phyloP scores from a whole-genome alignment of 2,797 vertebrate genomes.

The Premnoplex brunnescens region DNA sequence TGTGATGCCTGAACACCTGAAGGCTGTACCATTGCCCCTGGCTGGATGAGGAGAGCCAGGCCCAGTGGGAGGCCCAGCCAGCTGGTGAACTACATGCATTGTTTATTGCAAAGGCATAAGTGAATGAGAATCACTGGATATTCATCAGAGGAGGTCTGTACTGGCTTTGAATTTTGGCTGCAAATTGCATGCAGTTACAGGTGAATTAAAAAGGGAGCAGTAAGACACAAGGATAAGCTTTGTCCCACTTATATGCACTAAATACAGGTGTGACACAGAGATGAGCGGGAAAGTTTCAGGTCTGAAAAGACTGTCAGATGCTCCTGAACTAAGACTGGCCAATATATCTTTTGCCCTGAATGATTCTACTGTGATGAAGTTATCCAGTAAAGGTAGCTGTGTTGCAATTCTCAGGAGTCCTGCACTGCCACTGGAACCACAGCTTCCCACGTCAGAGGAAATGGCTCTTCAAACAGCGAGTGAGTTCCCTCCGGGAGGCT shows the following conservation, averaged over 20 bases:
- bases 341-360: slow-evolving; percentile 57
- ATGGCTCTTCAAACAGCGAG: background rate
- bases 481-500: slow-evolving; percentile 11
- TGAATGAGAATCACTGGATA: background rate
- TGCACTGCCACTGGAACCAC: background rate
- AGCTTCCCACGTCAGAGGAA: background rate
- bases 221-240: background rate
- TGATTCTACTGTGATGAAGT: slow-evolving; percentile 43
- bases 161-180: background rate
- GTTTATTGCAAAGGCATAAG: background rate
- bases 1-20: background rate
- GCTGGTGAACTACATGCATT: background rate
- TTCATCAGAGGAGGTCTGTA: background rate
- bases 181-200: background rate
- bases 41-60: background rate
- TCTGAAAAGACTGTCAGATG: slow-evolving; percentile 1
- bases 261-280: background rate
- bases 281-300: background rate
- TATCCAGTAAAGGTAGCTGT: slow-evolving; percentile 67
- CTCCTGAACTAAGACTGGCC: slow-evolving; percentile 56
- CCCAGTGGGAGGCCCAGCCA: background rate
- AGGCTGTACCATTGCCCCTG: background rate
- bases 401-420: slow-evolving; percentile 57
- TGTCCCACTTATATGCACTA: background rate
- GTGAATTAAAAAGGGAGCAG: background rate